These are phyloP conservation scores for Hemaris fuciformis DNA, from an alignment of 2,888 invertebrate species.

Conservation along the genomic window DNA sequence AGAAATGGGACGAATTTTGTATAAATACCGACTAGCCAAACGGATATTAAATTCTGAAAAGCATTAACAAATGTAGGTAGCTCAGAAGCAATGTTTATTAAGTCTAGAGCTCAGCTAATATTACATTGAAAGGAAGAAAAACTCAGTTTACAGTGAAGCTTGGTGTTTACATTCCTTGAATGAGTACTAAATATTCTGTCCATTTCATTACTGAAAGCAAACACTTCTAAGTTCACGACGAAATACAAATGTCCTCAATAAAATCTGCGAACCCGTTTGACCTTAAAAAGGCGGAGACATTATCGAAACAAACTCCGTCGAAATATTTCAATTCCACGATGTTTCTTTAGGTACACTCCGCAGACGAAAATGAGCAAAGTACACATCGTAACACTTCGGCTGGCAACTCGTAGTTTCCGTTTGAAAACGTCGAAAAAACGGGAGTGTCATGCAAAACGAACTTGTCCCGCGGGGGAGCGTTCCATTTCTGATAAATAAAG, in stretches of 20 bases:
- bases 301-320: constrained; percentile 12
- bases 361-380: constrained; percentile 14
- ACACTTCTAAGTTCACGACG: not conserved
- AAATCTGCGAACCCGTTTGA: not conserved
- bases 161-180: not conserved
- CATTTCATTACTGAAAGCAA: not conserved
- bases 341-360: constrained; percentile 4
- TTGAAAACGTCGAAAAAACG: constrained; percentile 29
- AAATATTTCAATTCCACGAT: constrained; percentile 12
- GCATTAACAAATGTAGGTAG: no score
- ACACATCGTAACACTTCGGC: constrained; percentile 11
- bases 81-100: no score
- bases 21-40: no score
- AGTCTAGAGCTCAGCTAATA: not conserved
- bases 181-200: not conserved
- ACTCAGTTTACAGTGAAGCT: not conserved
- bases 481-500: constrained; percentile 68
- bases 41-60: no score
- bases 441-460: constrained; percentile 57
- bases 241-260: not conserved
- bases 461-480: constrained; percentile 48
- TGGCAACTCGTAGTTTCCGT: constrained; percentile 16
- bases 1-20: no score
- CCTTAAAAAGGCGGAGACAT: constrained; percentile 10
- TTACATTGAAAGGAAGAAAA: not conserved